phyloP scores from a whole-genome alignment of 1,140 invertebrate genomes.

The Aphis gossypii region DNA sequence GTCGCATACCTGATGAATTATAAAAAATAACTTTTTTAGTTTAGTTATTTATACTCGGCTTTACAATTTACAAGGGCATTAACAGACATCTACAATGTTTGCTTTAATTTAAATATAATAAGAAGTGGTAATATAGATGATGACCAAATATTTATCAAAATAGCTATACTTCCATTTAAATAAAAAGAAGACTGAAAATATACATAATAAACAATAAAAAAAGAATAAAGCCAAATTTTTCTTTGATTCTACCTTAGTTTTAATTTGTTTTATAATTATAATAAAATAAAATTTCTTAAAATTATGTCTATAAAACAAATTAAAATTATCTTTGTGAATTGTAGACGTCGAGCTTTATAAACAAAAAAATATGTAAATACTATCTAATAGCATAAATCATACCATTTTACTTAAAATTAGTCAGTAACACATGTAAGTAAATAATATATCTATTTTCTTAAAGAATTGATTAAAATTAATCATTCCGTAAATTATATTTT shows the following conservation, averaged over 20 bases:
- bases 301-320: conserved; percentile 32
- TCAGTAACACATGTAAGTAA: background rate
- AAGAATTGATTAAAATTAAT: conserved; percentile 13
- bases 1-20: conserved; percentile 62
- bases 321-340: conserved; percentile 44
- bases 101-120: background rate
- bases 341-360: conserved; percentile 26
- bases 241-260: background rate
- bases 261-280: conserved; percentile 20
- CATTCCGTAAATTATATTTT: conserved; percentile 18
- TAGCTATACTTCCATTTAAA: conserved; percentile 18
- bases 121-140: background rate
- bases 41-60: conserved; percentile 37
- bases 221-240: background rate
- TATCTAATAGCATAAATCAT: conserved; percentile 19
- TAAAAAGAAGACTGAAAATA: conserved; percentile 40
- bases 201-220: background rate
- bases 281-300: background rate
- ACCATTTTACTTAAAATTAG: conserved; percentile 27
- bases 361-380: conserved; percentile 42
- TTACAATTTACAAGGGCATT: conserved; percentile 48
- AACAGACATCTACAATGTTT: background rate
- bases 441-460: conserved; percentile 20
- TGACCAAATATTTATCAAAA: conserved; percentile 16
- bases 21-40: conserved; percentile 50